Percentiles rank a stretch among this genome's conserved stretches.
phyloP scores from a whole-genome alignment of 2,113 vertebrate genomes.

The Upupa epops region DNA sequence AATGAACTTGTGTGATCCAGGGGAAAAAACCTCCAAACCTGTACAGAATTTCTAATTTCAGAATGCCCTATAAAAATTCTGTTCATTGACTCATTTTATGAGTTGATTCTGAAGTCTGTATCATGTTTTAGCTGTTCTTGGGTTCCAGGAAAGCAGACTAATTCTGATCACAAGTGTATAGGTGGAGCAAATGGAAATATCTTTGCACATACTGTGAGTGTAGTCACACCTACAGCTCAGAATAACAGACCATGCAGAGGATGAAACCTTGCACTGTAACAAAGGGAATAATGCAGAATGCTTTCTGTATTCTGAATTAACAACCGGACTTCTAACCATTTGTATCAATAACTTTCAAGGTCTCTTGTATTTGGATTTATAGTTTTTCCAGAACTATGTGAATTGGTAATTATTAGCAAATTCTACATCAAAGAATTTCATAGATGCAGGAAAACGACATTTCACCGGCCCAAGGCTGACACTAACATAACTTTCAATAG shows the following conservation, averaged over 20 bases:
- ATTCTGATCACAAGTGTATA: not conserved
- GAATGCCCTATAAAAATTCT: not conserved
- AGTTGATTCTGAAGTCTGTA: not conserved
- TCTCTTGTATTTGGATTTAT: rapidly evolving
- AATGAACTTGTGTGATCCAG: not conserved
- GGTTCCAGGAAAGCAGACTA: not conserved
- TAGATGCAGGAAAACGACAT: not conserved
- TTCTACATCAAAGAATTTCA: not conserved
- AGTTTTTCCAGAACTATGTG: not conserved
- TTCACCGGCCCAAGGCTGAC: not conserved
- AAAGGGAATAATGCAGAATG: not conserved
- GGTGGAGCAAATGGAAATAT: not conserved
- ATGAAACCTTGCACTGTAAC: not conserved
- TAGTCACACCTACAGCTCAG: not conserved
- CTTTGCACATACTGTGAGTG: not conserved
- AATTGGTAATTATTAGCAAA: not conserved
- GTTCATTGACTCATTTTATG: not conserved
- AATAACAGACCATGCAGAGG: not conserved
- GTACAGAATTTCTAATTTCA: not conserved
- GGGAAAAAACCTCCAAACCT: not conserved
- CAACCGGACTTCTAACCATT: not conserved
- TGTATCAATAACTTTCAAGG: not conserved
- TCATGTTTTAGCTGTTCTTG: not conserved
- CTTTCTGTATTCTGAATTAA: not conserved
- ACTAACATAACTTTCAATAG: not conserved